Evolutionary conservation across 2,888 invertebrate species (phyloP), one percentile per base, ranked within the genome.

Genomic region (Torymus tubicola): DNA sequence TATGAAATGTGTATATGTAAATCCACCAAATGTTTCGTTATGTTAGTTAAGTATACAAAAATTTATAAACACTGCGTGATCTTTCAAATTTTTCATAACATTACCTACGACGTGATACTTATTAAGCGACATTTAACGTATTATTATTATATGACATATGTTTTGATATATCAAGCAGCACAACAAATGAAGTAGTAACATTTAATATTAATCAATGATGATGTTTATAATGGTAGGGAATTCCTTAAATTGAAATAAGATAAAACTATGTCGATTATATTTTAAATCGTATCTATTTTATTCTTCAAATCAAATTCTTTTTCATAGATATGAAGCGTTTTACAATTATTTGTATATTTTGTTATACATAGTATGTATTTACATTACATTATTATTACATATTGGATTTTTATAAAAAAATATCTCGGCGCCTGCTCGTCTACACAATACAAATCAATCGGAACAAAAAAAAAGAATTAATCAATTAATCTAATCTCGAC

Each of bases 301-400:
- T 79, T 81, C 24, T 71, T 81, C 63, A 78, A 70, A 72, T 71
- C 63, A 68, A 81, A 79, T 76, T 68, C 75, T 71, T 71, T 67
- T 70, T 57, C 42, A 70, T 71, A 72, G n/a, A 63, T 72, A 81
- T n/a, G 53, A 78, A 81, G 78, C 78, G 79, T 60, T 72, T 81
- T 79, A 82, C 73, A 82, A 65, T 72, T 50, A 65, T 78, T 75
- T 60, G 64, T 73, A 65, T 72, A 24, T 55, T 78, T 78, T 60
- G 68, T 73, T 82, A 81, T 55, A 75, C 61, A 74, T 70, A 55
- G 24, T 67, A 57, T 60, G 55, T 82, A 82, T 82, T 82, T 78
- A 80, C 82, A 82, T 21, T 50, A 8, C 42, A 42, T 58, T 53
- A 79, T 78, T 64, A 18, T 78, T 78, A 71, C 76, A 75, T 71